phyloP scores from a whole-genome alignment of 2,113 vertebrate genomes.

The Rallus limicola region DNA sequence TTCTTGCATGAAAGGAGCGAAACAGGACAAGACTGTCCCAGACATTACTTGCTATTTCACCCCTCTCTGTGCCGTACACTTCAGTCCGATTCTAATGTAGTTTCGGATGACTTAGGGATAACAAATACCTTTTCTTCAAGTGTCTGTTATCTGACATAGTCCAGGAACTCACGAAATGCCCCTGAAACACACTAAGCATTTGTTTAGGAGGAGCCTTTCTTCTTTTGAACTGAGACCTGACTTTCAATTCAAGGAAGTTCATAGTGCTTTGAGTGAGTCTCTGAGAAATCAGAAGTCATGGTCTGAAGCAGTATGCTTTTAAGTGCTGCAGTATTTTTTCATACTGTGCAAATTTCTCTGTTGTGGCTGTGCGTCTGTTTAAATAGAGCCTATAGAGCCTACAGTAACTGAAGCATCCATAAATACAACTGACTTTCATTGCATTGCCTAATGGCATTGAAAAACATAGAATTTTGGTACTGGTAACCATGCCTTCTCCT shows the following conservation, averaged over 20 bases:
- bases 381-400: not conserved
- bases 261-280: not conserved
- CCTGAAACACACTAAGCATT: not conserved
- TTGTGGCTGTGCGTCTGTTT: not conserved
- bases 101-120: not conserved
- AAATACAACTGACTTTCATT: not conserved
- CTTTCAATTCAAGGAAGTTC: not conserved
- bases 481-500: not conserved
- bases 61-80: not conserved
- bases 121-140: not conserved
- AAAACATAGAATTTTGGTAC: not conserved
- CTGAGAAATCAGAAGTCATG: not conserved
- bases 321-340: not conserved
- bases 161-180: not conserved
- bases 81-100: not conserved
- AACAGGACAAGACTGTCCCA: rapidly evolving
- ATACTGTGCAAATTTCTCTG: not conserved
- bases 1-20: not conserved
- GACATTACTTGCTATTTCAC: not conserved
- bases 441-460: not conserved
- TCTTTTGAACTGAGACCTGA: not conserved
- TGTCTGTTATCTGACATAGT: not conserved
- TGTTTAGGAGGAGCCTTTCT: not conserved
- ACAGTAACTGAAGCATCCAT: not conserved
- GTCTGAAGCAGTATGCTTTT: not conserved